Evolutionary conservation across 2,113 vertebrate genomes (phyloP).

Genomic region (Bujurquina vittata): DNA sequence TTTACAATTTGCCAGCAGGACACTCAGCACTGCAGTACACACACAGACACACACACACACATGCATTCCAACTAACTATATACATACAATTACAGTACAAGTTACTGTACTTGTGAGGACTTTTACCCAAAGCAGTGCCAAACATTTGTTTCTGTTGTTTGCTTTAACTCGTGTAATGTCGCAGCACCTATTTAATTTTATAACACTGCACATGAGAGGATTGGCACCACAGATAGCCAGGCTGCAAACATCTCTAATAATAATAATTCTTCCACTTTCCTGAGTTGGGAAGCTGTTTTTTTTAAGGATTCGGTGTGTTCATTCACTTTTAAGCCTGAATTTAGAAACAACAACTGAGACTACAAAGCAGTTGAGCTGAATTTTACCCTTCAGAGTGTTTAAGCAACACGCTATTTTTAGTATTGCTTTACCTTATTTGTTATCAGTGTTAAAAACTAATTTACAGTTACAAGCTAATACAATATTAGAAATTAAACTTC

Average conservation of each 20-base stretch:
- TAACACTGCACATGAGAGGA: neutral
- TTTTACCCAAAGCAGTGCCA: neutral
- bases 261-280: neutral
- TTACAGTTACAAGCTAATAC: too few species aligned
- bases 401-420: too few species aligned
- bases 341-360: too few species aligned
- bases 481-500: too few species aligned
- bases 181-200: too few species aligned
- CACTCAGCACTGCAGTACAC: constrained; percentile 24
- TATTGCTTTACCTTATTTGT: too few species aligned
- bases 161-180: neutral
- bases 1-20: constrained; percentile 39
- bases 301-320: too few species aligned
- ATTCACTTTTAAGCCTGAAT: too few species aligned
- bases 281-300: neutral
- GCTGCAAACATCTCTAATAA: neutral
- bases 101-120: constrained; percentile 58
- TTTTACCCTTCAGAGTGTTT: too few species aligned
- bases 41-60: constrained; percentile 2
- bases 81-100: neutral
- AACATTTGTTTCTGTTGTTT: neutral
- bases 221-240: neutral
- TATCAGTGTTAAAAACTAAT: too few species aligned
- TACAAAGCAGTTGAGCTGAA: too few species aligned
- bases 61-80: neutral